These are phyloP conservation scores for Dryobates pubescens DNA, from an alignment of 2,797 vertebrate species.

Conservation along the genomic window DNA sequence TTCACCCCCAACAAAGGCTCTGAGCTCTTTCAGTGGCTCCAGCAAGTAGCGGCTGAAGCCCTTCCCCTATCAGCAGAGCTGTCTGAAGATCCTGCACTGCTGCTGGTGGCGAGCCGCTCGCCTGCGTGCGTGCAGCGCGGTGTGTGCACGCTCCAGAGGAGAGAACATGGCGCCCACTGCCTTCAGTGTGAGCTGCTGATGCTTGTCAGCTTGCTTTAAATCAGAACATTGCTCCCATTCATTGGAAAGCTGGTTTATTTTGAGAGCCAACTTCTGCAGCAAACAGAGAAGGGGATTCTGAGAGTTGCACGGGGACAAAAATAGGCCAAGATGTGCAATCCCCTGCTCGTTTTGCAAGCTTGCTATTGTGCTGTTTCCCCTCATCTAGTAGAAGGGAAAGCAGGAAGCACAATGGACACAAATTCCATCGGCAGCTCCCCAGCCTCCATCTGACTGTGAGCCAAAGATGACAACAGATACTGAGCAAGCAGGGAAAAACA, in stretches of 20 bases:
- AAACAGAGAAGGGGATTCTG: background rate
- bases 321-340: background rate
- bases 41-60: background rate
- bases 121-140: rapidly evolving
- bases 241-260: background rate
- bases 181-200: background rate
- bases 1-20: background rate
- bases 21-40: background rate
- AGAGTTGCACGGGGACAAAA: background rate
- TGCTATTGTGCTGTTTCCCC: background rate
- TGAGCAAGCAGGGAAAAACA: too few relatives aligned
- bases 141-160: rapidly evolving
- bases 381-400: background rate
- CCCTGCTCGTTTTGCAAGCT: background rate
- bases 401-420: background rate
- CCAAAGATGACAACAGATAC: background rate
- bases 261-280: background rate
- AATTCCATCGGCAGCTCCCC: background rate
- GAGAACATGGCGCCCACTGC: background rate
- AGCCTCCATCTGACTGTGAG: background rate
- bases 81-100: background rate
- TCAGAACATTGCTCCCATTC: background rate
- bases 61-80: background rate
- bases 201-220: background rate
- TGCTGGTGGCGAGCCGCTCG: background rate